A percentile compares a stretch with the other conserved stretches of the same genome.
Evolutionary conservation across 2,888 invertebrate genomes (phyloP).

Genomic region (Sylvicola cinctus): DNA sequence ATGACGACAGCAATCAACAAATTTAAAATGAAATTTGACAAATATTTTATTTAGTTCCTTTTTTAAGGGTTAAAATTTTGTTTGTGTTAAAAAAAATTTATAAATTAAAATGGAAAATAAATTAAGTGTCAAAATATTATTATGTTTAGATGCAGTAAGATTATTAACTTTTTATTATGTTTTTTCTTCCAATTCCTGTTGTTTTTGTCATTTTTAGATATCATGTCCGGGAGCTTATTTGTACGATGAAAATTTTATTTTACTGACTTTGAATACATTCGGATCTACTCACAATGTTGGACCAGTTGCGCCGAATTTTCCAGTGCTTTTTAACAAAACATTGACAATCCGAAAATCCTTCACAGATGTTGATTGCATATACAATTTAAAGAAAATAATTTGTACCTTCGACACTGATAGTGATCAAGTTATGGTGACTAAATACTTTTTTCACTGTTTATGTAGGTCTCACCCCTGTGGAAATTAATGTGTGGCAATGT

Average conservation of each 20-base stretch:
- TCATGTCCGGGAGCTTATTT: conserved; percentile 25
- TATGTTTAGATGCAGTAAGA: too few relatives aligned
- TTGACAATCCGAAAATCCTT: conserved; percentile 23
- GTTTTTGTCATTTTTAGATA: too few relatives aligned
- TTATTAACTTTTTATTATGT: too few relatives aligned
- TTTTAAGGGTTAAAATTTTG: too few relatives aligned
- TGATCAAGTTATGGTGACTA: neutral
- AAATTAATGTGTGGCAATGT: conserved; percentile 23
- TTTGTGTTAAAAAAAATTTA: too few relatives aligned
- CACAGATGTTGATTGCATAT: conserved; percentile 13
- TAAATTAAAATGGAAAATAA: neutral
- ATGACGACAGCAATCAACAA: too few relatives aligned
- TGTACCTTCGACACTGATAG: too few relatives aligned
- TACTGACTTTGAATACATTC: conserved; percentile 19
- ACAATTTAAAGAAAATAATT: conserved; percentile 15
- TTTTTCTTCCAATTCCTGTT: too few relatives aligned
- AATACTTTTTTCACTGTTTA: neutral
- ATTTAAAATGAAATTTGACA: too few relatives aligned
- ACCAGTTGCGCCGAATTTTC: conserved; percentile 21
- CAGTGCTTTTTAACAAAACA: conserved; percentile 20
- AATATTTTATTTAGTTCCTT: too few relatives aligned
- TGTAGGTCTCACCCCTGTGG: conserved; percentile 16
- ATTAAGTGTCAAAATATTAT: too few relatives aligned
- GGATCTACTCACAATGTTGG: conserved; percentile 22
- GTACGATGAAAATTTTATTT: conserved; percentile 20